Percentiles rank a stretch among this genome's conserved stretches.
Conservation (phyloP, 2,888 invertebrate genomes). For the Philereme transversata region DNA sequence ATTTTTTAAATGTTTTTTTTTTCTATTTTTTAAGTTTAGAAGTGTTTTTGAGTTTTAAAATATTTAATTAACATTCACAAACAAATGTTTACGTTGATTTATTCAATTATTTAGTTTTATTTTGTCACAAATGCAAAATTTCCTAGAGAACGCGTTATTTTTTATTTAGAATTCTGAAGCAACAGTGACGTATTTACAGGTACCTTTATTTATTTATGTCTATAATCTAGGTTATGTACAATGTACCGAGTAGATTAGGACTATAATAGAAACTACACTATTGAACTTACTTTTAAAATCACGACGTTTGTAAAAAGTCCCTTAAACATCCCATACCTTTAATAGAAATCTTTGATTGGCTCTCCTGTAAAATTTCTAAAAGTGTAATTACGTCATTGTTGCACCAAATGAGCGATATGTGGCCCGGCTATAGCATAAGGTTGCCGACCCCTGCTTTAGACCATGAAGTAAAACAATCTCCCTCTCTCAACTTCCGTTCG, state of each 20-base stretch:
- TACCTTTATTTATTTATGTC: slow-evolving; percentile 9
- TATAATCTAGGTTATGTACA: slow-evolving; percentile 3
- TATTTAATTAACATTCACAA: no score
- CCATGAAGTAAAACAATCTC: no score
- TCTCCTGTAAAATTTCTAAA: not conserved
- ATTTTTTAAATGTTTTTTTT: slow-evolving; percentile 14
- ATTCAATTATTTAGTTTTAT: not conserved
- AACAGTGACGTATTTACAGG: slow-evolving; percentile 25
- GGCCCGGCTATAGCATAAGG: no score
- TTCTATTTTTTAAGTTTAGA: no score
- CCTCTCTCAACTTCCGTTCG: no score
- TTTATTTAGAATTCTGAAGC: slow-evolving; percentile 20
- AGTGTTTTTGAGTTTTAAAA: no score
- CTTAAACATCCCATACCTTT: not conserved
- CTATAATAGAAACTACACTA: slow-evolving; percentile 10
- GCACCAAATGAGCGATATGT: not conserved
- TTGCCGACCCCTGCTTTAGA: no score
- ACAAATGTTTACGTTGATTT: no score
- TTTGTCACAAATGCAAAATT: slow-evolving; percentile 25
- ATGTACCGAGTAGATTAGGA: slow-evolving; percentile 5
- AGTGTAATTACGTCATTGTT: slow-evolving; percentile 1
- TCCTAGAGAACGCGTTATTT: slow-evolving; percentile 14
- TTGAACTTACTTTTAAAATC: slow-evolving; percentile 8
- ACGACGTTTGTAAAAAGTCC: slow-evolving; percentile 1
- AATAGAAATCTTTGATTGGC: slow-evolving; percentile 1